These are phyloP conservation scores for Anniella stebbinsi DNA, from an alignment of 2,797 vertebrate species.

Conservation along the genomic window DNA sequence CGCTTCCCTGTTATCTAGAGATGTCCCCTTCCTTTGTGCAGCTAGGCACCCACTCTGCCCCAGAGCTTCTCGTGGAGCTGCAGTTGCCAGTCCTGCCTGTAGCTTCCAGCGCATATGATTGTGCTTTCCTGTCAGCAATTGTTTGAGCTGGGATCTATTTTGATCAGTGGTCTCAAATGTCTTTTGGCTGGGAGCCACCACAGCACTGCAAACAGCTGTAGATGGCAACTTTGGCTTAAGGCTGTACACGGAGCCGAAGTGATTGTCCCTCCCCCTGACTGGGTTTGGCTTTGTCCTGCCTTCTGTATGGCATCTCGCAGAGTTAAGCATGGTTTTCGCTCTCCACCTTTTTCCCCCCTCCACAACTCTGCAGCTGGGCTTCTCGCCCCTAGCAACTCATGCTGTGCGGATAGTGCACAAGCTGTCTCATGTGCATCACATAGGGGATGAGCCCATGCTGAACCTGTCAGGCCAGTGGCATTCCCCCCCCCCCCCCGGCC, in stretches of 20 bases:
- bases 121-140: no score
- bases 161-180: neutral
- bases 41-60: neutral
- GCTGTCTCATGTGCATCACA: neutral
- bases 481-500: neutral
- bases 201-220: neutral
- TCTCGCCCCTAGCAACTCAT: neutral
- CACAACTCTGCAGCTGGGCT: neutral
- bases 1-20: neutral
- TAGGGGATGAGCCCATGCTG: neutral
- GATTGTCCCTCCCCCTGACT: neutral
- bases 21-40: neutral
- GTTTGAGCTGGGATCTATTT: neutral
- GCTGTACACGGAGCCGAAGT: no score
- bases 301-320: neutral
- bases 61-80: neutral
- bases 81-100: neutral
- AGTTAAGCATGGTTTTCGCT: neutral
- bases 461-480: neutral
- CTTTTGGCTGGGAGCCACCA: neutral
- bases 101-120: neutral
- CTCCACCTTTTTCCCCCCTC: no score
- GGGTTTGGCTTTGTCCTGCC: neutral
- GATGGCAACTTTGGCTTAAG: neutral
- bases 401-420: neutral